A percentile compares a stretch with the other conserved stretches of the same genome.
Evolutionary conservation across 2,888 invertebrate species (phyloP).

Genomic region (Eucriotettix oculatus): DNA sequence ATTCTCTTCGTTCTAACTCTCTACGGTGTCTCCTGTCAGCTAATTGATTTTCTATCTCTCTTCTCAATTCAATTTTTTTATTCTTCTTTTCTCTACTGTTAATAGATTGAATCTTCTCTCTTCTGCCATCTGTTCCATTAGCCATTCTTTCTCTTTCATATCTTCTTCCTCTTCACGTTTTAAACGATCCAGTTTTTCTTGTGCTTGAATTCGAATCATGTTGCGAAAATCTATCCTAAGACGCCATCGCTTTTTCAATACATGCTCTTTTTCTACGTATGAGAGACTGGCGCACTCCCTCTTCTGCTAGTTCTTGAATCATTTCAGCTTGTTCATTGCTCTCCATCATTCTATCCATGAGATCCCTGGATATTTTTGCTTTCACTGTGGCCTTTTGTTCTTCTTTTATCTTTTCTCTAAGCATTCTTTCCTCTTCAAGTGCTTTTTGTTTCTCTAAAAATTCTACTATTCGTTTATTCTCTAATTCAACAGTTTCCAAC

Average conservation of each 20-base stretch:
- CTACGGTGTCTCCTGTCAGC: neutral
- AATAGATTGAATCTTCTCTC: neutral
- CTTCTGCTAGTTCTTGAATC: neutral
- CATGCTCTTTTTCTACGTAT: neutral
- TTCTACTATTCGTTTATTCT: neutral
- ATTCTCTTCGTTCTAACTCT: neutral
- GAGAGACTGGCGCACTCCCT: neutral
- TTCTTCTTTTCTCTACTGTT: neutral
- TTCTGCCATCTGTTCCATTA: neutral
- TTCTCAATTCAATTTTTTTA: neutral
- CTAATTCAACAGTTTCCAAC: neutral
- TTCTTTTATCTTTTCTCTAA: neutral
- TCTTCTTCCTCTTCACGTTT: neutral
- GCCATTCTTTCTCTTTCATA: too few species aligned
- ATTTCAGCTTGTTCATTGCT: neutral
- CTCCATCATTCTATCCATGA: neutral
- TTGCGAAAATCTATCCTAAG: neutral
- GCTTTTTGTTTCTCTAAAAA: neutral
- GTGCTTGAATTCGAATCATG: neutral
- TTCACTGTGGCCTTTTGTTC: neutral
- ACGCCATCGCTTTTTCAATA: neutral
- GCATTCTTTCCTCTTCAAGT: neutral
- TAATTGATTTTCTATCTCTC: neutral
- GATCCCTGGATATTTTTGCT: neutral
- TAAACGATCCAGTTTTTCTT: neutral